Evolutionary conservation across 2,113 vertebrate species (phyloP), one percentile per base, ranked within the genome.

Genomic region (Nannospalax galili): DNA sequence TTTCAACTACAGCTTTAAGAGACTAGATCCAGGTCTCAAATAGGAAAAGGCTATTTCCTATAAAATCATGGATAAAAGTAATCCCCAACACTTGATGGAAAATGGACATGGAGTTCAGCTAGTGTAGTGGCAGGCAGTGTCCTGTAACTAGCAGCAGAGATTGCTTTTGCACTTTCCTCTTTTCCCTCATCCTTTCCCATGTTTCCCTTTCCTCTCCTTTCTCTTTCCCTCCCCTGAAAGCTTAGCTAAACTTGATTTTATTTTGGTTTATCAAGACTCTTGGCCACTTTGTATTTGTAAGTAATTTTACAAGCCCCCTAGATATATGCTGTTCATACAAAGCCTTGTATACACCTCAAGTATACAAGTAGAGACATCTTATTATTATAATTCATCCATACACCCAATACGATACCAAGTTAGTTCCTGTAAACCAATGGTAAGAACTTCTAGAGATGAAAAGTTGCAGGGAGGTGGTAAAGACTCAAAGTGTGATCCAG

Each of bases 241-340:
- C 62, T 75, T 84, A 77, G 2, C 14, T 60, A 85, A 12, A n/a
- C 35, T 90, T 77, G 14, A 82, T 75, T 85, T 93, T 67, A 20
- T 82, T 90, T 79, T 37, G 17, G 45, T 74, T 94, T 30, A 72
- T 65, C 84, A 60, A 95, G 15, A 70, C 77, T 95, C 26, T 87
- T 85, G 72, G 20, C 16, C 19, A 77, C 75, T 30, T 95, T 89
- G 30, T 89, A 65, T 22, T 30, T 85, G 5, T 17, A 56, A 77
- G 70, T 52, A 84, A 16, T 40, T 56, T 87, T 87, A 84, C 24
- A 95, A 90, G 70, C 3, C 56, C 22, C 5, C 0, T 78, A 81
- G 73, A 67, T 28, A 64, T 5, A 48, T 1, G 2, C 32, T 87
- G 28, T 42, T 62, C 11, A 93, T 3, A 56, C 1, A 12, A 45